A percentile compares a stretch with the other conserved stretches of the same genome.
These are phyloP conservation scores for Itoplectis maculator DNA, from an alignment of 2,888 invertebrate species.

Conservation along the genomic window DNA sequence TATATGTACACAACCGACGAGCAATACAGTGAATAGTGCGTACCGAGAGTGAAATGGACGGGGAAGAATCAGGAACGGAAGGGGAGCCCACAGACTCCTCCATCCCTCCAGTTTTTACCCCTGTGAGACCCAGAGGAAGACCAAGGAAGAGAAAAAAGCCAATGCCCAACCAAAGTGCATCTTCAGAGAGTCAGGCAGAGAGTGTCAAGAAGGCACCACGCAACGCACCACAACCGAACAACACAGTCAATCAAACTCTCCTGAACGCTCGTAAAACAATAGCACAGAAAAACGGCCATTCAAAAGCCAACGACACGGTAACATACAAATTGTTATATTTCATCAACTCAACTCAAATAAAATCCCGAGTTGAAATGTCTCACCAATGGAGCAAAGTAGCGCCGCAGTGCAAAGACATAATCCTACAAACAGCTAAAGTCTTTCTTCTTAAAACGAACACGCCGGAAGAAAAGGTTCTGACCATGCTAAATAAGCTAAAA, in stretches of 20 bases:
- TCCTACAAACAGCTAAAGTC: neutral
- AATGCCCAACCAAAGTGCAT: neutral
- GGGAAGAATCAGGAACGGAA: neutral
- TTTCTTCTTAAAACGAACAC: constrained; percentile 1
- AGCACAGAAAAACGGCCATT: neutral
- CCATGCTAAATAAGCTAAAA: too few relatives aligned
- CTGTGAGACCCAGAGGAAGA: neutral
- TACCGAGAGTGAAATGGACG: neutral
- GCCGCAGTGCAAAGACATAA: neutral
- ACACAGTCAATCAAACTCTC: neutral
- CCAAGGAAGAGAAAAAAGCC: neutral
- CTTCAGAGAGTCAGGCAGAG: neutral
- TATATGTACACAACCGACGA: neutral
- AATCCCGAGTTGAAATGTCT: too few relatives aligned
- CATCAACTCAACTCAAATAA: neutral
- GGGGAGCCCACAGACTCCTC: neutral
- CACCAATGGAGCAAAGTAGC: neutral
- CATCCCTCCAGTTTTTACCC: neutral
- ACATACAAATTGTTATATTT: neutral
- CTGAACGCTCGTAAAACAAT: neutral
- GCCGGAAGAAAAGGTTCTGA: neutral
- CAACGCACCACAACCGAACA: neutral
- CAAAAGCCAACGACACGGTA: neutral
- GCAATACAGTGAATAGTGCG: neutral
- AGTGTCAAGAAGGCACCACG: neutral